Evolutionary conservation across 92 coral and sea anemone species (phyloP), one percentile per base, ranked within the genome.

Genomic region (Umimayanthus chanpuru): DNA sequence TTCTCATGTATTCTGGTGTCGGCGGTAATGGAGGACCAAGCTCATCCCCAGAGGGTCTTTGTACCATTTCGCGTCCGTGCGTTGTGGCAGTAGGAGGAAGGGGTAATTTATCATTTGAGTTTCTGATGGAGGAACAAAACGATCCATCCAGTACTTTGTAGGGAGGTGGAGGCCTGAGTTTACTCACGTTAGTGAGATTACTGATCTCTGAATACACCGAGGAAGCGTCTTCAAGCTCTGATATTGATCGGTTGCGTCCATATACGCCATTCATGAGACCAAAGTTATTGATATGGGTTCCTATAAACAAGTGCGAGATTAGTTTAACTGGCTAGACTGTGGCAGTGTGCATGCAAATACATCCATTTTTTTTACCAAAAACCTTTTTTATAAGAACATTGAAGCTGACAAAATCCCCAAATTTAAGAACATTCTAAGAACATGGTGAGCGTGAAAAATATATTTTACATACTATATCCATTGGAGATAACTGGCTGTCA

Each of bases 191-290:
- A 2, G 86, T 82, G n/a, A 82, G 64, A 43, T 82, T 82, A 30
- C 86, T 82, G 38, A 82, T 68, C 77, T 82, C 86, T 14, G 86
- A 82, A 50, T 82, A 82, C 11, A 82, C 77, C 20, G 86, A 82
- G 25, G 86, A 39, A 25, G 16, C 25, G 28, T 82, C 86, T 20
- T 82, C 86, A 10, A n/a, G 32, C 25, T 82, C 86, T 10, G 76
- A 71, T 11, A 67, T 40, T 9, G 77, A 67, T 26, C 86, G 75
- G 40, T 82, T 70, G 1, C 76, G 61, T 41, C 65, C 65, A 40
- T 67, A 82, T n/a, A 4, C 50, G 20, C 50, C 72, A 39, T 68
- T 43, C 72, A 43, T 50, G 14, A 67, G 9, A 23, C 77, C 86
- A n/a, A 82, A 82, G 47, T 66, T 82, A 53, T 82, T 68, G 20